Evolutionary conservation across 2,888 invertebrate species (phyloP).

Genomic region (Pollenia amentaria): DNA sequence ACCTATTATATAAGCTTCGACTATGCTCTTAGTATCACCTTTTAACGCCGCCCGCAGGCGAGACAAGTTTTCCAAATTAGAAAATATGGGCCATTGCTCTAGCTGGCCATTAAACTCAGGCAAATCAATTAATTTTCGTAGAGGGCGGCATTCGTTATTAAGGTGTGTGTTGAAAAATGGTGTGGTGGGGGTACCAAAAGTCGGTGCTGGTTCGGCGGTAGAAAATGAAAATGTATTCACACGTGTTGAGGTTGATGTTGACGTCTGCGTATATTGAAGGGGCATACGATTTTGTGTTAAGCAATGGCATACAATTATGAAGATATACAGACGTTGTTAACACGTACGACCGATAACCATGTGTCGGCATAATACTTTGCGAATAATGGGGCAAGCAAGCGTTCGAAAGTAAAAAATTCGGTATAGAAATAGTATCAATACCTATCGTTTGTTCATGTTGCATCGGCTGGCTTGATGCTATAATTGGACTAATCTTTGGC

Average conservation of each 20-base stretch:
- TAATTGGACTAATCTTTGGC: neutral
- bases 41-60: too few species aligned
- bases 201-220: neutral
- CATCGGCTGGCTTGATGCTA: neutral
- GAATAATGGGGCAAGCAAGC: neutral
- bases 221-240: neutral
- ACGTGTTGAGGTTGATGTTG: neutral
- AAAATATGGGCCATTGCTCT: conserved; percentile 73
- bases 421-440: neutral
- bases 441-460: neutral
- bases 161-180: neutral
- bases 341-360: too few species aligned
- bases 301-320: neutral
- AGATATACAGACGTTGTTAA: neutral
- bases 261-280: neutral
- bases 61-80: too few species aligned
- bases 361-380: neutral
- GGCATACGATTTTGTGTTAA: neutral
- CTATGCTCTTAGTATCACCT: too few species aligned
- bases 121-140: conserved; percentile 54
- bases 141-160: neutral
- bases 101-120: conserved; percentile 57
- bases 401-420: neutral
- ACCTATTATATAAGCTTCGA: too few species aligned
- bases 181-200: neutral